Evolutionary conservation across 2,888 invertebrate species (phyloP).

Genomic region (Parasteatoda lunata): DNA sequence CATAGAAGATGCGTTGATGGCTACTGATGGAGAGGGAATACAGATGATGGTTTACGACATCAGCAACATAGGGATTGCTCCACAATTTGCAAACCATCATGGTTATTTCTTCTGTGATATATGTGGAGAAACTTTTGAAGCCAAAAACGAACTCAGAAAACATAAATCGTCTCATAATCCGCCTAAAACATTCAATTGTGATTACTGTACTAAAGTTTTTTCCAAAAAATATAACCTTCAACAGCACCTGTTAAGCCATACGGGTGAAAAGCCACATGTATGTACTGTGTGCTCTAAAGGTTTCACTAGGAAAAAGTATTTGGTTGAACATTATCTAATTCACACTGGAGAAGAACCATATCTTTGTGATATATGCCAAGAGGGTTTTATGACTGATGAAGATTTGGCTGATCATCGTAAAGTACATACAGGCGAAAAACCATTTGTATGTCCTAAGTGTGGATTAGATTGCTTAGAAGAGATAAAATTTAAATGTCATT

Average conservation of each 20-base stretch:
- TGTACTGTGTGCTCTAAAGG: conserved; percentile 49
- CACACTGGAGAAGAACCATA: conserved; percentile 60
- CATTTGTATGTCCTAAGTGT: conserved; percentile 44
- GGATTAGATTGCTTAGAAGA: conserved; percentile 38
- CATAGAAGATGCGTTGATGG: conserved; percentile 48
- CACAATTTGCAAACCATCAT: not conserved
- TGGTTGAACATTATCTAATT: conserved; percentile 47
- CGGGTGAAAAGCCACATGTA: conserved; percentile 53
- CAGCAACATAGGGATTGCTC: conserved; percentile 3
- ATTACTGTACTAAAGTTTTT: conserved; percentile 44
- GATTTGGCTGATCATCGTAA: conserved; percentile 49
- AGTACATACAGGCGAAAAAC: conserved; percentile 48
- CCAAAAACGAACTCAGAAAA: conserved; percentile 49
- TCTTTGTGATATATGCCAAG: conserved; percentile 41
- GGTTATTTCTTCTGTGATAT: conserved; percentile 45
- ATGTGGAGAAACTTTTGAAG: conserved; percentile 41
- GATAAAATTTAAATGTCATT: conserved; percentile 41
- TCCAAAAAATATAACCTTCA: conserved; percentile 56
- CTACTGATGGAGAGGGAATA: conserved; percentile 45
- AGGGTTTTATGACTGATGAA: conserved; percentile 50
- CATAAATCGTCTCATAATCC: conserved; percentile 59
- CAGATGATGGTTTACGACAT: conserved; percentile 51
- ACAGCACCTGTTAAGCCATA: conserved; percentile 56
- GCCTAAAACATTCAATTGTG: conserved; percentile 46
- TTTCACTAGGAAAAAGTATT: conserved; percentile 56